phyloP scores from a whole-genome alignment of 2,113 vertebrate genomes.

The Cyanocitta stelleri region DNA sequence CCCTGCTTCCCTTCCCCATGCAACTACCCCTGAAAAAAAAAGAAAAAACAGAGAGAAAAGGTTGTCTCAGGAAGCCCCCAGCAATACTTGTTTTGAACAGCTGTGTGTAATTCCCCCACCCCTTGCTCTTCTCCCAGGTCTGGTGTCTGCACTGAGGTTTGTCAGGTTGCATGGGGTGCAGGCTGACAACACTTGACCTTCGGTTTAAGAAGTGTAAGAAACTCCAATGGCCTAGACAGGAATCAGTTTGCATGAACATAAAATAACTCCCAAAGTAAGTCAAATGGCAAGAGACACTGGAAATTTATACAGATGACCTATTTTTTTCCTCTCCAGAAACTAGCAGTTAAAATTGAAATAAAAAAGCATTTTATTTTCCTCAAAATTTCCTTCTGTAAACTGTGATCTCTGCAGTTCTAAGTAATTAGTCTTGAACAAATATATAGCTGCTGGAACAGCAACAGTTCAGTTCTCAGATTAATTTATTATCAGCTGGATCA shows the following conservation, averaged over 20 bases:
- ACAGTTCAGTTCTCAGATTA: not conserved
- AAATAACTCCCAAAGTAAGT: not conserved
- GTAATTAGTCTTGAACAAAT: not conserved
- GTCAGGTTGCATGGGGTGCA: not conserved
- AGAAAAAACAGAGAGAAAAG: not conserved
- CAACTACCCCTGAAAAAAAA: not conserved
- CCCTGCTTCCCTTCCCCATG: not conserved
- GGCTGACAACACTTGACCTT: not conserved
- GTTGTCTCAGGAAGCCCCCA: not conserved
- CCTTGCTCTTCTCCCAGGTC: fast-evolving
- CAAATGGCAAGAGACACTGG: not conserved
- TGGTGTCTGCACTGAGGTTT: not conserved
- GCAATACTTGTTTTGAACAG: not conserved
- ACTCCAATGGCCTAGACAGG: not conserved
- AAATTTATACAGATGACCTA: not conserved
- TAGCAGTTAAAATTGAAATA: not conserved
- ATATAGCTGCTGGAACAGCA: not conserved
- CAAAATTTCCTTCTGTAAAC: not conserved
- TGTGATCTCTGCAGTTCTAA: not conserved
- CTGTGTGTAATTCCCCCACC: not conserved
- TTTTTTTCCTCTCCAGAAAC: not conserved
- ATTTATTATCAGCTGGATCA: not conserved
- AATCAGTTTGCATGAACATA: not conserved
- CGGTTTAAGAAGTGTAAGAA: not conserved
- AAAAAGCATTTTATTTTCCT: not conserved